Base-by-base conservation (phyloP, 1,140 invertebrate genomes). In the Diorhabda carinulata region DNA sequence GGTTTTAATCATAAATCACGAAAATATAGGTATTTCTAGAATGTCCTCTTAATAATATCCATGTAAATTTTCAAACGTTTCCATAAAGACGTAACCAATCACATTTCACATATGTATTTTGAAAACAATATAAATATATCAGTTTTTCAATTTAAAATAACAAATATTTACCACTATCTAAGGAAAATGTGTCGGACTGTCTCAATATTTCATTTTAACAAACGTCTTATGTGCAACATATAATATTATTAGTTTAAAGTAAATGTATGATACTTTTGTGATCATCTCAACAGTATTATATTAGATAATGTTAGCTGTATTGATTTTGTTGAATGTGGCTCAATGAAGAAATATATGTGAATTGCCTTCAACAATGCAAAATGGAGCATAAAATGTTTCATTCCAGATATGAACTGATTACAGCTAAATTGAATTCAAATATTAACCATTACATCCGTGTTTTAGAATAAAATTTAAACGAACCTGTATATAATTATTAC, bases 321-420 rank as follows among this genome's bases (percentile, higher is more conserved):
- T 69, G 58, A 69, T 68, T 63, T 67, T 47, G 57, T 68, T 68
- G 64, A 57, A 63, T 76, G 66, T 71, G 62, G 74, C 74, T 77
- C 76, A 77, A 76, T 69, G 64, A 73, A 70, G 68, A 47, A 65
- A 10, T 65, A 65, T 65, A 71, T 75, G 70, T 73, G 64, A 67
- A 73, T 65, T 77, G 76, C 74, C 74, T 77, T 74, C 73, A 75
- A 77, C 74, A 77, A 77, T 76, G 74, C 74, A 76, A 75, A 76
- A 73, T 73, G 69, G 75, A 73, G 74, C 68, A 43, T 72, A 43
- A 40, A 52, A n/a, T n/a, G 47, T 52, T 2, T 52, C 25, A 25
- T 25, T 25, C 25, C 25, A 25, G 25, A 25, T 25, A 25, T 25
- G 25, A 25, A 25, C 25, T 25, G 25, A 25, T 25, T 25, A 25